A percentile compares a stretch with the other conserved stretches of the same genome.
These are phyloP conservation scores for Oxygymnocypris stewartii DNA, from an alignment of 2,113 vertebrate species.

Conservation along the genomic window DNA sequence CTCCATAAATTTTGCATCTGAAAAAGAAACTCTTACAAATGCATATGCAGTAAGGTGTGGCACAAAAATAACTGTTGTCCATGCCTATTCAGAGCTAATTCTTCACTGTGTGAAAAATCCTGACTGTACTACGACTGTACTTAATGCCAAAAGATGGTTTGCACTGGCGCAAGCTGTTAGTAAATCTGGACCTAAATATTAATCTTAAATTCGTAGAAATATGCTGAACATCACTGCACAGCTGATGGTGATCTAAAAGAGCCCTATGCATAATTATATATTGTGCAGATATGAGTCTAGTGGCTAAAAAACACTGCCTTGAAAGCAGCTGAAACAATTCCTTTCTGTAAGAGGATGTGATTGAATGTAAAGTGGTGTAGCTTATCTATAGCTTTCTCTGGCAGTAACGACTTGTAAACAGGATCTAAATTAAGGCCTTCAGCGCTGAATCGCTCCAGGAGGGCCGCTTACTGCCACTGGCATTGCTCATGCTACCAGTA, in stretches of 20 bases:
- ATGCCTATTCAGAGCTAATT: too few species aligned
- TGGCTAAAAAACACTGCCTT: background rate
- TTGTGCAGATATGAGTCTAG: background rate
- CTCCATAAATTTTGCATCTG: too few species aligned
- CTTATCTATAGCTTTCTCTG: constrained; percentile 4
- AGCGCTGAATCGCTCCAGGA: background rate
- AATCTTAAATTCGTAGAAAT: background rate
- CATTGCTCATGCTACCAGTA: background rate
- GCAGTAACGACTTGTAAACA: constrained; percentile 5
- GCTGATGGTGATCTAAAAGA: background rate
- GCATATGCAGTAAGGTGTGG: too few species aligned
- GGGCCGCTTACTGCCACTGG: background rate
- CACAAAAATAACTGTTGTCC: too few species aligned
- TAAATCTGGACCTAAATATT: background rate
- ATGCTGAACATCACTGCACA: background rate
- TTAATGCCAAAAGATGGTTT: too few species aligned
- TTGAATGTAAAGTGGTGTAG: background rate
- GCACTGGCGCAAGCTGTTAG: too few species aligned
- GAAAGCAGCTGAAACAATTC: background rate
- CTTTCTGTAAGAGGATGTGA: background rate
- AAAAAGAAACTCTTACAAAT: too few species aligned
- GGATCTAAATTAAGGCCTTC: constrained; percentile 5
- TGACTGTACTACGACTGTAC: too few species aligned
- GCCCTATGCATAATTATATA: background rate
- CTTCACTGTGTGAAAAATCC: too few species aligned